Conservation (phyloP, 2,797 vertebrate species). For the Anabacerthia variegaticeps region DNA sequence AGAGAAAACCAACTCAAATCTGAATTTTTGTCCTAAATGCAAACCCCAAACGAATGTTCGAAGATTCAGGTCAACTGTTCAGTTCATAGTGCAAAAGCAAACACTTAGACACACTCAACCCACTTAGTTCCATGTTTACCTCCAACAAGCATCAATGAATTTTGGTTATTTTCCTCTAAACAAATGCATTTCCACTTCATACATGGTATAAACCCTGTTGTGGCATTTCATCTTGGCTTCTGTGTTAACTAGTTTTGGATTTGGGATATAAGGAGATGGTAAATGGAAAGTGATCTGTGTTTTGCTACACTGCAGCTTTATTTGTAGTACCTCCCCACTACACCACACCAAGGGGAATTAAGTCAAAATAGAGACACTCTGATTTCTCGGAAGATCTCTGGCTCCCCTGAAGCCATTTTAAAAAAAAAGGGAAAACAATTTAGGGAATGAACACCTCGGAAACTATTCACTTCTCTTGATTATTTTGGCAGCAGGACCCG, state of each 20-base stretch:
- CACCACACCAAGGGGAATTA: background rate
- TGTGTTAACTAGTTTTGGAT: background rate
- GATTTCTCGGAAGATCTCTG: constrained; percentile 11
- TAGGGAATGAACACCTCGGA: constrained; percentile 56
- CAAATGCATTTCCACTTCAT: background rate
- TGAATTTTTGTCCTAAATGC: background rate
- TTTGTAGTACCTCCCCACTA: background rate
- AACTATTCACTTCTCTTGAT: constrained; percentile 35
- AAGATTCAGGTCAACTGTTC: background rate
- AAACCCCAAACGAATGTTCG: background rate
- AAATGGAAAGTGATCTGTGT: background rate
- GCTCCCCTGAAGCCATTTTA: background rate
- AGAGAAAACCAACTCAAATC: background rate
- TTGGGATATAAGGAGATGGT: background rate
- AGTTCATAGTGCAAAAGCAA: background rate
- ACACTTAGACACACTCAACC: background rate
- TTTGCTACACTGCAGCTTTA: background rate
- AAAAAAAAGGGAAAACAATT: constrained; percentile 1
- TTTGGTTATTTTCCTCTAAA: background rate
- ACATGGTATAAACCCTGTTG: background rate
- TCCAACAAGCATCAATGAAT: background rate
- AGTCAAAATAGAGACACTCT: background rate
- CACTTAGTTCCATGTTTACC: background rate
- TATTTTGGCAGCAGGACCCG: constrained; percentile 23
- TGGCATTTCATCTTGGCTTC: background rate